Conservation (phyloP, 2,888 invertebrate species). For the Pterostichus madidus region DNA sequence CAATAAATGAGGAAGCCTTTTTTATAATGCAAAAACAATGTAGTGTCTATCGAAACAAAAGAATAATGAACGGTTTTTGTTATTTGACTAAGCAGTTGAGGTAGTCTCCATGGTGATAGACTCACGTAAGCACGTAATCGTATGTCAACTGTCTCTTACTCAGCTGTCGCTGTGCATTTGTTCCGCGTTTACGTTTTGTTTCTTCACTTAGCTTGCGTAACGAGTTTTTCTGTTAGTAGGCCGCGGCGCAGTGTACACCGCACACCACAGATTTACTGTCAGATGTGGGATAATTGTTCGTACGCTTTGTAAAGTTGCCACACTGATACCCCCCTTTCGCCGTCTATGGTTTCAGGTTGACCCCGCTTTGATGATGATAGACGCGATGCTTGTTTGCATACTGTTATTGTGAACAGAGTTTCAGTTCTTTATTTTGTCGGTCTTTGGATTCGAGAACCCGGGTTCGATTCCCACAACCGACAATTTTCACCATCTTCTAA, state of each 20-base stretch:
- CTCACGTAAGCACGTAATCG: constrained; percentile 17
- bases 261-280: constrained; percentile 3
- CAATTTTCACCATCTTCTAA: too few species aligned
- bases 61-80: too few species aligned
- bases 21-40: too few species aligned
- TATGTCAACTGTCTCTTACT: constrained; percentile 18
- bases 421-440: too few species aligned
- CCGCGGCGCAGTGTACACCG: background rate
- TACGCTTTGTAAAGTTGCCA: constrained; percentile 3
- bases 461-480: too few species aligned
- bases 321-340: background rate
- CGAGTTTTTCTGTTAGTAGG: constrained; percentile 42
- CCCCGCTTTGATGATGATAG: background rate
- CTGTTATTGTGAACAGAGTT: too few species aligned
- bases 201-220: constrained; percentile 34
- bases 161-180: constrained; percentile 13
- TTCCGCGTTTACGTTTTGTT: constrained; percentile 39
- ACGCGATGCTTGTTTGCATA: too few species aligned
- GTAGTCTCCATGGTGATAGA: background rate
- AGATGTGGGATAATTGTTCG: constrained; percentile 30
- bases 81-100: too few species aligned
- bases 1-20: too few species aligned
- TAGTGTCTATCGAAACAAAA: too few species aligned
- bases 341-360: background rate
- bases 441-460: too few species aligned